A percentile compares a stretch with the other conserved stretches of the same genome.
Evolutionary conservation across 2,797 vertebrate species (phyloP).

Genomic region (Clarias platycephalus): DNA sequence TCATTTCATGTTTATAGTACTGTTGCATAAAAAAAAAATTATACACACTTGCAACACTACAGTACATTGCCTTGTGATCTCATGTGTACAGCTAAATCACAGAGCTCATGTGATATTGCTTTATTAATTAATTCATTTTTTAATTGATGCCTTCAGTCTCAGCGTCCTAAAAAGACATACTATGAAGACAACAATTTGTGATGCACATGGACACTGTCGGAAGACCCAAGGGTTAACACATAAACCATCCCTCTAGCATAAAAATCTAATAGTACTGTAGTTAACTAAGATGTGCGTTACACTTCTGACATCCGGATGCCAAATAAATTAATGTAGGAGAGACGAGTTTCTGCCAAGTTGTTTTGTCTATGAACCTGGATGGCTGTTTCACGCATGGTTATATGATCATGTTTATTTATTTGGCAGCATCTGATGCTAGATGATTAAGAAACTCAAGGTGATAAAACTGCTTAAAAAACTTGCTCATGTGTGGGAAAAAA

Average conservation of each 20-base stretch:
- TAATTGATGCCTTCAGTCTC: background rate
- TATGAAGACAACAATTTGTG: background rate
- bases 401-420: slow-evolving; percentile 10
- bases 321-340: background rate
- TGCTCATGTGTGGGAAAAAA: background rate
- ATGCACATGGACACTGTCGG: background rate
- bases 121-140: too few species aligned
- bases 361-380: background rate
- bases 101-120: too few species aligned
- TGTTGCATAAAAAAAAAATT: too few species aligned
- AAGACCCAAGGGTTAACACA: background rate
- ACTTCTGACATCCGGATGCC: background rate
- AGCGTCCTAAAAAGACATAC: background rate
- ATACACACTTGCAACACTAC: too few species aligned
- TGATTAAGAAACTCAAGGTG: background rate
- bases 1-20: too few species aligned
- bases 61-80: too few species aligned
- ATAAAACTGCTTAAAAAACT: background rate
- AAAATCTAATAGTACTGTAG: background rate
- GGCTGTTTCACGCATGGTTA: background rate
- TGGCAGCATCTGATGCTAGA: slow-evolving; percentile 5
- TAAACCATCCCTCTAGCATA: background rate
- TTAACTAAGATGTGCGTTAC: background rate
- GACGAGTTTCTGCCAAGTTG: background rate
- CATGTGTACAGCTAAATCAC: too few species aligned